Percentiles rank a stretch among this genome's conserved stretches.
Conservation (phyloP, 2,797 vertebrate species). For the Artibeus jamaicensis region DNA sequence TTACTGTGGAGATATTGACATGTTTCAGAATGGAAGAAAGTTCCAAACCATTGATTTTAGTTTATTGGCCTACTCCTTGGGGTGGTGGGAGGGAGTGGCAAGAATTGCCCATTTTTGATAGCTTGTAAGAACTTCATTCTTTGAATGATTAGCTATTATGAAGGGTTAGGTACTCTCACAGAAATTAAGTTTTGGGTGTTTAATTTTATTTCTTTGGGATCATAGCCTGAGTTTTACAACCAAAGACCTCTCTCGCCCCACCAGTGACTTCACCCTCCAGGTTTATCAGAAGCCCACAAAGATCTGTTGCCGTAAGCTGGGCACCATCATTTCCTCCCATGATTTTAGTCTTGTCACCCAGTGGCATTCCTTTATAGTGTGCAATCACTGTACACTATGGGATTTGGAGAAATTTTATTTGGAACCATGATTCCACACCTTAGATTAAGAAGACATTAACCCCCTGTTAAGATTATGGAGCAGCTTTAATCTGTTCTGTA, state of each 20-base stretch:
- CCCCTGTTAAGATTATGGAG: not conserved
- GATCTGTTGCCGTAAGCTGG: not conserved
- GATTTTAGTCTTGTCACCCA: not conserved
- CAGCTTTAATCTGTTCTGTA: not conserved
- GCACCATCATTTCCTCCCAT: not conserved
- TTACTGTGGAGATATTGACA: conserved; percentile 29
- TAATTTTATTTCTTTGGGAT: conserved; percentile 30
- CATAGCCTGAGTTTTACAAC: not conserved
- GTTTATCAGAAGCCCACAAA: not conserved
- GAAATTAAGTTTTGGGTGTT: conserved; percentile 40
- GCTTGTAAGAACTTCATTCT: not conserved
- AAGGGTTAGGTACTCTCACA: not conserved
- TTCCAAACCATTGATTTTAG: conserved; percentile 39
- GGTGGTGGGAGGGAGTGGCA: no score
- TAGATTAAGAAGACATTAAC: not conserved
- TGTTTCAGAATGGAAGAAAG: not conserved
- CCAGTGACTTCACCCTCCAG: not conserved
- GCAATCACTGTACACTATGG: not conserved
- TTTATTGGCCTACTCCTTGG: conserved; percentile 15
- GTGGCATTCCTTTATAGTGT: not conserved
- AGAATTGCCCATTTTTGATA: not conserved
- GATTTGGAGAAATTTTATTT: not conserved
- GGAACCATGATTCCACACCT: not conserved
- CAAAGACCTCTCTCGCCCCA: not conserved
- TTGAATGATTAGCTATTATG: conserved; percentile 5